Evolutionary conservation across 1,140 invertebrate species (phyloP), one percentile per base, ranked within the genome.

Genomic region (Diabrotica undecimpunctata): DNA sequence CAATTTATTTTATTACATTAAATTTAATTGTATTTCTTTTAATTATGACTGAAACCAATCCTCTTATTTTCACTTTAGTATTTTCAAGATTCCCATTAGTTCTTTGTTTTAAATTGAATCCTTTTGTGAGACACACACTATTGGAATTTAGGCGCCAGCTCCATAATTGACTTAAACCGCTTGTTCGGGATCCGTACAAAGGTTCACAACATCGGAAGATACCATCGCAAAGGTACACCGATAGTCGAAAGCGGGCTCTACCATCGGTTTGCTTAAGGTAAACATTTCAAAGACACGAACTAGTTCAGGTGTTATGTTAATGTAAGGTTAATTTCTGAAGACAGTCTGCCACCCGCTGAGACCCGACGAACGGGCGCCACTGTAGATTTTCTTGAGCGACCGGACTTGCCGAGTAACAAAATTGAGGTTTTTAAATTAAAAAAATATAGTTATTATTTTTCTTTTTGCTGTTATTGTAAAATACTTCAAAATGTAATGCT

Each of bases 331-430:
- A 58, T 37, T 58, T 58, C 56, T 13, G 56, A 58, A 51, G 38
- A 14, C 39, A 35, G 54, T 53, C 63, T 46, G 54, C 70, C 56
- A 59, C 69, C 70, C 68, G 68, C 63, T 64, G 67, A 25, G 65
- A 54, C 56, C 50, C 56, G 70, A 72, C 70, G 69, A 65, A 72
- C 70, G 70, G 70, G 70, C 70, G 70, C 70, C 70, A 72, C 70
- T 72, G 70, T 65, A 64, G 64, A 65, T 68, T 69, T 67, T 66
- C 41, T 2, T 46, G 8, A 4, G n/a, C 41, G 41, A 46, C 41
- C 41, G 41, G 41, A 46, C 41, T 46, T n/a, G n/a, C 41, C n/a
- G 41, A 6, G 25, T 25, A 25, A 25, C 25, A 25, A 25, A 25
- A 25, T 25, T 25, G 25, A 25, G 25, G 1, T 25, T 25, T 25